A percentile compares a stretch with the other conserved stretches of the same genome.
phyloP scores from a whole-genome alignment of 2,113 vertebrate genomes.

The Toxostoma redivivum region DNA sequence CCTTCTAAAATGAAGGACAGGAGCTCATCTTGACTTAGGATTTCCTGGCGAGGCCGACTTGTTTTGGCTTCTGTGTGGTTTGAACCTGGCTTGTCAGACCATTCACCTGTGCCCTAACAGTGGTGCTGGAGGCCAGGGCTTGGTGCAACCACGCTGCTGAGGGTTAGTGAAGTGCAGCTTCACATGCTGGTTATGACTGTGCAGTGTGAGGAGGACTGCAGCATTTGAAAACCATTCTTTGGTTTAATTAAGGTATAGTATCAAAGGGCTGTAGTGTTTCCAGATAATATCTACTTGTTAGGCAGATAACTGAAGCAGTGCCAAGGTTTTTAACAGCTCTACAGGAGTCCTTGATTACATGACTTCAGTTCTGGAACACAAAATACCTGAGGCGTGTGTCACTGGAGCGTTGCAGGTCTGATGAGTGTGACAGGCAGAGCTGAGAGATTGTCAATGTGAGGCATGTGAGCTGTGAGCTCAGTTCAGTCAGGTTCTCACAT shows the following conservation, averaged over 20 bases:
- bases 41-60: neutral
- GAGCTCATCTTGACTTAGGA: neutral
- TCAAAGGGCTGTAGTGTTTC: conserved; percentile 30
- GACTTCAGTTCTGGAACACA: conserved; percentile 4
- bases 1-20: neutral
- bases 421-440: neutral
- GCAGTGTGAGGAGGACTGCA: neutral
- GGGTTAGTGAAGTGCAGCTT: neutral
- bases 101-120: neutral
- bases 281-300: conserved; percentile 38
- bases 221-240: neutral
- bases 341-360: conserved; percentile 3
- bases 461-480: neutral
- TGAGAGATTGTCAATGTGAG: neutral
- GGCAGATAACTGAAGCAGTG: conserved; percentile 36
- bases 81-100: neutral
- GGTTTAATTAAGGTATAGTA: conserved; percentile 7
- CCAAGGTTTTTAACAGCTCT: conserved; percentile 29
- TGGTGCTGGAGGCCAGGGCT: neutral
- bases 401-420: neutral
- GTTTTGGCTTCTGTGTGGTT: neutral
- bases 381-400: conserved; percentile 40
- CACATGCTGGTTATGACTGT: neutral
- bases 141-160: neutral
- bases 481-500: neutral